These are phyloP conservation scores for Alviniconcha marisindica DNA, from an alignment of 1,140 invertebrate genomes.

Conservation along the genomic window DNA sequence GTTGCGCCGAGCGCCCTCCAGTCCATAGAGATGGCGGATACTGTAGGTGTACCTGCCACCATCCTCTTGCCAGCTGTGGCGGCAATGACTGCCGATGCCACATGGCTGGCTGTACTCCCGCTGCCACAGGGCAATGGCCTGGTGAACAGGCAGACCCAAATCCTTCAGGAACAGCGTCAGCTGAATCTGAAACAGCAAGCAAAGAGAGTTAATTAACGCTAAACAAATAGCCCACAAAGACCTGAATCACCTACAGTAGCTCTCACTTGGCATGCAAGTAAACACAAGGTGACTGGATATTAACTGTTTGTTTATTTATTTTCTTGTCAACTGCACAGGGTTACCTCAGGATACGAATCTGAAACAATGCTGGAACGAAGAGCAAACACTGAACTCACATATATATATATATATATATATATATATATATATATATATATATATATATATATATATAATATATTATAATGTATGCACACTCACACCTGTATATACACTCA, in stretches of 20 bases:
- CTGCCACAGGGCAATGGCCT: conserved; percentile 83
- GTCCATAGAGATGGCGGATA: conserved; percentile 84
- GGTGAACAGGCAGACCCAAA: conserved; percentile 82
- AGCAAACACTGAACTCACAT: no score
- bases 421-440: no score
- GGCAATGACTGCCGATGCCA: conserved; percentile 76
- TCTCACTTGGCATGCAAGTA: no score
- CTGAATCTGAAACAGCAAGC: conserved; percentile 75
- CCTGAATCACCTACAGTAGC: no score
- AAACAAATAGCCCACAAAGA: conserved; percentile 1
- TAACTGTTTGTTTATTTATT: no score
- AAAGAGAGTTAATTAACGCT: neutral
- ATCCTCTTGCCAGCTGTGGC: conserved; percentile 82
- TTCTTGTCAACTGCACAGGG: no score
- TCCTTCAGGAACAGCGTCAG: conserved; percentile 85
- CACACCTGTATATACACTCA: no score
- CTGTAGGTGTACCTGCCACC: conserved; percentile 83
- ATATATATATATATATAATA: no score
- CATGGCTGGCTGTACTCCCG: conserved; percentile 80
- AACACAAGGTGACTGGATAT: neutral
- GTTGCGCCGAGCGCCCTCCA: conserved; percentile 82
- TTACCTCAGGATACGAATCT: no score
- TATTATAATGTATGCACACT: no score
- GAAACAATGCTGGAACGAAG: no score
- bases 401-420: no score